Conservation (phyloP, 2,888 invertebrate genomes). For the Tetragonula carbonaria region DNA sequence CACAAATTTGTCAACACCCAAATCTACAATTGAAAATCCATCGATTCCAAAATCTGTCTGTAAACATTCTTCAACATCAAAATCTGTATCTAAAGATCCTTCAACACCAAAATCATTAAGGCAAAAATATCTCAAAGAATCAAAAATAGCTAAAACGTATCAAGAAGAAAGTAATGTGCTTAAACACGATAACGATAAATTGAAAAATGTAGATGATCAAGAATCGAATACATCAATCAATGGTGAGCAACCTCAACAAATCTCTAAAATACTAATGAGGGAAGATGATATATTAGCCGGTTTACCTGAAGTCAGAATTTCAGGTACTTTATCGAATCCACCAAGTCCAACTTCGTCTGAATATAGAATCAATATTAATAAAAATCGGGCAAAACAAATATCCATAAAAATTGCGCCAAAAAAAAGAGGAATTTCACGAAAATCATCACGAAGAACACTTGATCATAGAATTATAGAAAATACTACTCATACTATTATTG, state of each 20-base stretch:
- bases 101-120: not conserved
- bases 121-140: not conserved
- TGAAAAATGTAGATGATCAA: not conserved
- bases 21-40: not conserved
- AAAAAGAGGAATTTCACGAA: not conserved
- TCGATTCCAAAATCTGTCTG: not conserved
- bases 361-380: not conserved
- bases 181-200: not conserved
- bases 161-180: not conserved
- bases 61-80: not conserved
- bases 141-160: not conserved
- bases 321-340: conserved; percentile 71
- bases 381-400: not conserved
- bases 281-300: conserved; percentile 69
- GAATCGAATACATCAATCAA: not conserved
- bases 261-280: not conserved
- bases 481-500: not conserved
- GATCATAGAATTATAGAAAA: not conserved
- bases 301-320: conserved; percentile 75
- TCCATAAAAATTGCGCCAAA: not conserved
- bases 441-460: not conserved
- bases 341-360: conserved; percentile 51
- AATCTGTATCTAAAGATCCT: not conserved
- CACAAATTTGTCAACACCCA: not conserved
- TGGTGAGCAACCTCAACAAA: not conserved